Percentiles rank a stretch among this genome's conserved stretches.
These are phyloP conservation scores for Lepus americanus DNA, from an alignment of 2,113 vertebrate species.

Conservation along the genomic window DNA sequence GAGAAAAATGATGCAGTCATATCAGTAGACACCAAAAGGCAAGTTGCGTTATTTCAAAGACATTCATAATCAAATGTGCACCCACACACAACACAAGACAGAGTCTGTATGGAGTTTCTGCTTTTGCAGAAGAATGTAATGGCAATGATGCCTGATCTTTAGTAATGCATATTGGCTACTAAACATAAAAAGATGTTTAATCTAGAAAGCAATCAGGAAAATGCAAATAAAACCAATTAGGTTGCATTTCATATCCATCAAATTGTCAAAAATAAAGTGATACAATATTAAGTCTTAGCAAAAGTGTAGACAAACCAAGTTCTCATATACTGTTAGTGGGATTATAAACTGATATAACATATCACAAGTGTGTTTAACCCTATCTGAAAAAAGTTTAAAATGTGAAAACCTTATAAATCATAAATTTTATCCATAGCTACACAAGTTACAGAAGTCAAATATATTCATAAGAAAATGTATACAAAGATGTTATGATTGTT, in stretches of 20 bases:
- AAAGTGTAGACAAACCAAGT: background rate
- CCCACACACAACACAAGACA: background rate
- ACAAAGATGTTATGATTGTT: conserved; percentile 8
- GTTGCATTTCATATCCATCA: background rate
- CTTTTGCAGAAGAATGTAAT: background rate
- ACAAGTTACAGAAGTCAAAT: conserved; percentile 25
- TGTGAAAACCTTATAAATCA: background rate
- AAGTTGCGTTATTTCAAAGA: conserved; percentile 4
- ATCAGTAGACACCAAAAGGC: background rate
- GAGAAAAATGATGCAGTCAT: conserved; percentile 2
- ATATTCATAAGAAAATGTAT: background rate
- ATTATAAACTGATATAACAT: background rate
- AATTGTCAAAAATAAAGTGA: conserved; percentile 27
- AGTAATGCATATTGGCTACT: background rate
- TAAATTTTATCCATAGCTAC: background rate
- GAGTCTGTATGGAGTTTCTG: background rate
- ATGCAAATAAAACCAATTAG: conserved; percentile 1
- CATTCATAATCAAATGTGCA: background rate
- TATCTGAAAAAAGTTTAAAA: conserved; percentile 18
- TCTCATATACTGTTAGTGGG: background rate
- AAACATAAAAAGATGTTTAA: conserved; percentile 8
- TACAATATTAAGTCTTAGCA: background rate
- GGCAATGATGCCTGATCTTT: background rate
- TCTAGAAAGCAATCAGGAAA: conserved; percentile 7
- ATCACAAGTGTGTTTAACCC: background rate